phyloP scores from a whole-genome alignment of 2,113 vertebrate species.

The Isurus oxyrinchus region DNA sequence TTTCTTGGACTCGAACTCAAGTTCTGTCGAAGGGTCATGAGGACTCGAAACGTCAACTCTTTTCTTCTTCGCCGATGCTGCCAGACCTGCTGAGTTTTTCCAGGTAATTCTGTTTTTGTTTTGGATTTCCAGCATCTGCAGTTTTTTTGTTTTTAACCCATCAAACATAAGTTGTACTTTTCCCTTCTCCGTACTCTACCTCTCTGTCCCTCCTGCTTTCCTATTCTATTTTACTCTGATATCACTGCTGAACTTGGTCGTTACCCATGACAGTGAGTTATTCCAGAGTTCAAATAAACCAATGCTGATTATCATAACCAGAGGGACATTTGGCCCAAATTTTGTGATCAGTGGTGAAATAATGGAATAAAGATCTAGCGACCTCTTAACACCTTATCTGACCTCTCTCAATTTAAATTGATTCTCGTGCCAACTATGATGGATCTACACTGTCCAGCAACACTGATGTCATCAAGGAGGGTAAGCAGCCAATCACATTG shows the following conservation, averaged over 20 bases:
- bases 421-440: too few species aligned
- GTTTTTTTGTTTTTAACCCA: too few species aligned
- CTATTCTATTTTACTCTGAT: not conserved
- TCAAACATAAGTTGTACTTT: not conserved
- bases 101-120: too few species aligned
- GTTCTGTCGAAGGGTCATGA: too few species aligned
- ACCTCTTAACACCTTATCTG: not conserved
- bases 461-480: too few species aligned
- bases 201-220: not conserved
- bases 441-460: too few species aligned
- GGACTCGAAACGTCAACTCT: too few species aligned
- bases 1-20: too few species aligned
- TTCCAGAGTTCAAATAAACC: not conserved
- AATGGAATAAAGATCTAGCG: not conserved
- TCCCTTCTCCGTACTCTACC: not conserved
- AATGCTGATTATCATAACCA: not conserved
- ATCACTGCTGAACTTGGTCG: not conserved
- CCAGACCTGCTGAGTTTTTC: too few species aligned
- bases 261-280: not conserved
- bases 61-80: too few species aligned
- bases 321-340: not conserved
- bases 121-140: too few species aligned
- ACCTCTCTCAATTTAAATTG: not conserved
- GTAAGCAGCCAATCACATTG: too few species aligned
- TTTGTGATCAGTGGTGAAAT: not conserved